phyloP scores from a whole-genome alignment of 2,888 invertebrate genomes.

The Sarcophaga carnaria region DNA sequence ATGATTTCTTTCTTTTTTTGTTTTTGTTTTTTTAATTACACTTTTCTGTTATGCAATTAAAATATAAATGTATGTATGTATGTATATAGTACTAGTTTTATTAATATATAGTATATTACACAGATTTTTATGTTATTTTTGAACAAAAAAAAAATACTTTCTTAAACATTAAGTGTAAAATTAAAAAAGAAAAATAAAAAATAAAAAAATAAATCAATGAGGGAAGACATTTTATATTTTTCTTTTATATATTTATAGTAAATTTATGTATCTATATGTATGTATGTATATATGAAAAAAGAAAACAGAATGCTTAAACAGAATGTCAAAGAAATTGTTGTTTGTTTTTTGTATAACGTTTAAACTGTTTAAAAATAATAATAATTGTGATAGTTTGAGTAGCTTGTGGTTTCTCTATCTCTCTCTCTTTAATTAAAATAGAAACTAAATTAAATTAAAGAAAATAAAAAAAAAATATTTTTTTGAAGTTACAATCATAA shows the following conservation, averaged over 20 bases:
- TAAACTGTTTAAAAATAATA: slow-evolving; percentile 14
- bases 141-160: slow-evolving; percentile 9
- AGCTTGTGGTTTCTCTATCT: slow-evolving; percentile 1
- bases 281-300: slow-evolving; percentile 2
- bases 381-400: slow-evolving; percentile 45
- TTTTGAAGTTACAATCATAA: background rate
- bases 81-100: slow-evolving; percentile 27
- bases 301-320: slow-evolving; percentile 54
- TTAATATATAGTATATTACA: slow-evolving; percentile 27
- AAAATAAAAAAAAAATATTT: slow-evolving; percentile 23
- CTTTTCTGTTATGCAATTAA: background rate
- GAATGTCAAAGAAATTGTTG: slow-evolving; percentile 46
- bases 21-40: background rate
- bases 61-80: background rate
- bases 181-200: slow-evolving; percentile 7
- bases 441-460: slow-evolving; percentile 22
- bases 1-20: background rate
- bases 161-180: slow-evolving; percentile 18
- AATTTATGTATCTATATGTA: slow-evolving; percentile 36
- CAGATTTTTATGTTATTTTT: slow-evolving; percentile 12
- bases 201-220: slow-evolving; percentile 47
- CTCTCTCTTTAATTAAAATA: slow-evolving; percentile 4
- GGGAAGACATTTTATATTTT: slow-evolving; percentile 54
- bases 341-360: slow-evolving; percentile 20
- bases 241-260: slow-evolving; percentile 23